phyloP scores from a whole-genome alignment of 2,113 vertebrate genomes.

The Microtus pennsylvanicus region DNA sequence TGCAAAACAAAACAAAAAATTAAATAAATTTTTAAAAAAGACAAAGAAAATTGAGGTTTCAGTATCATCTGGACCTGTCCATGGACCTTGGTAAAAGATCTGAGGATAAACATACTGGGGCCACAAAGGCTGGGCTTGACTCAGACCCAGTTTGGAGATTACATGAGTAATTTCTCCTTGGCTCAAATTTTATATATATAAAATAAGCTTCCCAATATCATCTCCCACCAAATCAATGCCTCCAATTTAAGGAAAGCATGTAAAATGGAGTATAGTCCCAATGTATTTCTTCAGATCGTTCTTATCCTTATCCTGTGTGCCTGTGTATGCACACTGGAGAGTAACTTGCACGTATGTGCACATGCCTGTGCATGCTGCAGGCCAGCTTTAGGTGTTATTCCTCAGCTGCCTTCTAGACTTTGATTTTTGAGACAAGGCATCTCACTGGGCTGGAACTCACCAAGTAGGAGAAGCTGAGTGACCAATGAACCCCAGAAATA shows the following conservation, averaged over 20 bases:
- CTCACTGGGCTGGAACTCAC: not conserved
- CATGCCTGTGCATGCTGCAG: not conserved
- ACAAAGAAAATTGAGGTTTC: no score
- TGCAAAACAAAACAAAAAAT: no score
- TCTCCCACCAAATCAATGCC: not conserved
- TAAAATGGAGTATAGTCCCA: not conserved
- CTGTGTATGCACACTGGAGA: not conserved
- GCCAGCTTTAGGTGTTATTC: not conserved
- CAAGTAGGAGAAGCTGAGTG: not conserved
- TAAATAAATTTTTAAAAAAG: no score
- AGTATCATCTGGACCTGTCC: not conserved
- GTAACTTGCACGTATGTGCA: no score
- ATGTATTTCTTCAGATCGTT: not conserved
- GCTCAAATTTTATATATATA: not conserved
- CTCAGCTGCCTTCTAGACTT: not conserved
- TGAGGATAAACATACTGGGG: not conserved
- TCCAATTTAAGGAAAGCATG: not conserved
- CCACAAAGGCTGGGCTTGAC: not conserved
- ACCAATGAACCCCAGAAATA: not conserved
- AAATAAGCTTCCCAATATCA: not conserved
- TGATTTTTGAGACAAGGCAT: not conserved
- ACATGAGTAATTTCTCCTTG: not conserved
- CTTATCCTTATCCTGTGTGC: not conserved
- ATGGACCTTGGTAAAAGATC: not conserved
- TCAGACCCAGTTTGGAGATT: not conserved